Base-by-base conservation (phyloP, 2,113 vertebrate species). In the Scophthalmus maximus region DNA sequence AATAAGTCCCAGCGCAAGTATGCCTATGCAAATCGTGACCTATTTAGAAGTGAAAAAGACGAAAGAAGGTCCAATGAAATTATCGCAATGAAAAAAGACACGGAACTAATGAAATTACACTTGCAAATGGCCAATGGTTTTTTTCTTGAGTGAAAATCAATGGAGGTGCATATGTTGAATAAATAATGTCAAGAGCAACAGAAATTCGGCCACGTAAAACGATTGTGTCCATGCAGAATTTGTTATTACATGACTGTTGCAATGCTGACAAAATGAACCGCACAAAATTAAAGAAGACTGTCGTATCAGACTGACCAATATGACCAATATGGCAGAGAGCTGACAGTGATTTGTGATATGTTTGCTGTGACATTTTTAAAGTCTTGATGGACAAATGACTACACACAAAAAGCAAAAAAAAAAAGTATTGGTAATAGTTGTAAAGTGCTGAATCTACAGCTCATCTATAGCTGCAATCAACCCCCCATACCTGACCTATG, bases 1-100 rank as follows among this genome's bases (percentile, higher is more conserved):
- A 18, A 62, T 14, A 12, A 29, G 25, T 30, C 63, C 62, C 26
- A 36, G 3, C 23, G 22, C 23, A 10, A 29, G 26, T 30, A 46
- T 30, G 26, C 49, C 46, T 29, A 64, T 72, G 38, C 27, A 72
- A 52, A 71, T 58, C 8, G 15, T 55, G 49, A 76, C 47, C 44
- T 51, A 51, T 10, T 44, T 44, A 44, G 29, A 57, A 38, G 34
- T 6, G 15, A 5, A 22, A 63, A 15, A 30, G 14, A 59, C 17
- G 25, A 64, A 65, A 49, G 29, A 25, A 30, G 34, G 14, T 40
- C 17, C 6, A 67, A 65, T 52, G 12, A 32, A 60, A 67, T 59
- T 1, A 29, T 57, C 23, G 12, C 11, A 23, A n/a, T n/a, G n/a
- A n/a, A 40, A 46, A 52, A 29, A 8, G 6, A 40, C 5, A 11